A percentile compares a stretch with the other conserved stretches of the same genome.
Evolutionary conservation across 2,113 vertebrate genomes (phyloP).

Genomic region (Rostratula benghalensis): DNA sequence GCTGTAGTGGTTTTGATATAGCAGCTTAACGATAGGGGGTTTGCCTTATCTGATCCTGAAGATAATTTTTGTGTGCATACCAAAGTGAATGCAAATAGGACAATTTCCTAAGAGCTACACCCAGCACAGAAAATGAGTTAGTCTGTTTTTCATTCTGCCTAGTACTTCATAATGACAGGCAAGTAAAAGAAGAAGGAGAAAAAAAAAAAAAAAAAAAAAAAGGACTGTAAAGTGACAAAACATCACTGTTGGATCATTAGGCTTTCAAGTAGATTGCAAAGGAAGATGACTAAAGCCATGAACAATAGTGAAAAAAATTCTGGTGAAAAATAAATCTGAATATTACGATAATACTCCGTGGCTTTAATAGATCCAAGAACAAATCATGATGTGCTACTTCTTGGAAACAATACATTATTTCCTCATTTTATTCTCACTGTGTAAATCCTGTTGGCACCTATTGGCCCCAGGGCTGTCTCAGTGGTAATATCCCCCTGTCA

Average conservation of each 20-base stretch:
- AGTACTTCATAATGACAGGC: background rate
- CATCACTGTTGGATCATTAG: background rate
- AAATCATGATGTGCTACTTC: background rate
- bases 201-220: background rate
- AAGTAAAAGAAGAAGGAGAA: background rate
- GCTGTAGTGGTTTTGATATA: background rate
- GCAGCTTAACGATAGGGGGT: background rate
- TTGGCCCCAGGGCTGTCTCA: background rate
- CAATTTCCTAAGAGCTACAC: background rate
- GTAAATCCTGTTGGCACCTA: background rate
- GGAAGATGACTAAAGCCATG: background rate
- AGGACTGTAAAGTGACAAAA: background rate
- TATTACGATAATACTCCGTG: background rate
- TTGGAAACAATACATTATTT: slow-evolving; percentile 2
- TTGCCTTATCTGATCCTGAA: background rate
- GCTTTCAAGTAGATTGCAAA: background rate
- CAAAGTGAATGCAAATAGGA: background rate
- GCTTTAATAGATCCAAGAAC: background rate
- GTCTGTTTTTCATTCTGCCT: background rate
- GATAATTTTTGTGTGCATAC: background rate
- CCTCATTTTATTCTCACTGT: background rate
- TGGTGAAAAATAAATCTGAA: background rate
- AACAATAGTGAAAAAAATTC: background rate
- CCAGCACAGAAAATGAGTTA: background rate
- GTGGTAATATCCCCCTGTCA: background rate